phyloP scores from a whole-genome alignment of 64 coral and sea anemone genomes.

The Exaiptasia diaphana region DNA sequence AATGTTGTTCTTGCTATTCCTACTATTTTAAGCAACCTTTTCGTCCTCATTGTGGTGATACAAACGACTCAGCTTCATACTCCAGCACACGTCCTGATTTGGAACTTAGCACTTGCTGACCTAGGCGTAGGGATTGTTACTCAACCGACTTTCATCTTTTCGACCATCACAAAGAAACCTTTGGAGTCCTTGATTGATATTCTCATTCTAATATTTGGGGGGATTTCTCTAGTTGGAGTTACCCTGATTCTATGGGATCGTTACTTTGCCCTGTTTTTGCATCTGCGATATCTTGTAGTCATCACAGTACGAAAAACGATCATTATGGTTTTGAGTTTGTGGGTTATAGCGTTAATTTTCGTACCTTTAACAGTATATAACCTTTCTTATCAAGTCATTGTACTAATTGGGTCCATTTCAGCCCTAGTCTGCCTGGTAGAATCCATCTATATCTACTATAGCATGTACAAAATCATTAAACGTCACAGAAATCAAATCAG shows the following conservation, averaged over 20 bases:
- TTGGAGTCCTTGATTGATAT: too few species aligned
- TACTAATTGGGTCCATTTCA: not conserved
- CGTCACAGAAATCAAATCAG: conserved; percentile 19
- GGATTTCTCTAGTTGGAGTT: not conserved
- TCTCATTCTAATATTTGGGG: not conserved
- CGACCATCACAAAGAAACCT: not conserved
- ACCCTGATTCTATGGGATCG: conserved; percentile 12
- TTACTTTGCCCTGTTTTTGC: conserved; percentile 4
- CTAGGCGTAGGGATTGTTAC: not conserved
- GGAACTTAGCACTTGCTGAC: not conserved
- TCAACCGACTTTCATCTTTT: not conserved
- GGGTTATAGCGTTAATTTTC: not conserved
- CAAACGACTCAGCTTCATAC: not conserved
- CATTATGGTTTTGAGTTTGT: not conserved
- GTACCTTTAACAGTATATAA: not conserved
- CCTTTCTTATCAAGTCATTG: not conserved
- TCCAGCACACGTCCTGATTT: not conserved
- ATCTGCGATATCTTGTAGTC: not conserved
- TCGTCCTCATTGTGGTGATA: not conserved
- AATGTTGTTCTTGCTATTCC: not conserved
- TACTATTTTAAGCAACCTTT: not conserved
- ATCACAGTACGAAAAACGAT: not conserved
- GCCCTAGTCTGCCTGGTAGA: not conserved
- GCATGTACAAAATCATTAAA: not conserved
- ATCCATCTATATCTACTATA: not conserved